phyloP scores from a whole-genome alignment of 2,797 vertebrate species.

The Mionectes olivaceus region DNA sequence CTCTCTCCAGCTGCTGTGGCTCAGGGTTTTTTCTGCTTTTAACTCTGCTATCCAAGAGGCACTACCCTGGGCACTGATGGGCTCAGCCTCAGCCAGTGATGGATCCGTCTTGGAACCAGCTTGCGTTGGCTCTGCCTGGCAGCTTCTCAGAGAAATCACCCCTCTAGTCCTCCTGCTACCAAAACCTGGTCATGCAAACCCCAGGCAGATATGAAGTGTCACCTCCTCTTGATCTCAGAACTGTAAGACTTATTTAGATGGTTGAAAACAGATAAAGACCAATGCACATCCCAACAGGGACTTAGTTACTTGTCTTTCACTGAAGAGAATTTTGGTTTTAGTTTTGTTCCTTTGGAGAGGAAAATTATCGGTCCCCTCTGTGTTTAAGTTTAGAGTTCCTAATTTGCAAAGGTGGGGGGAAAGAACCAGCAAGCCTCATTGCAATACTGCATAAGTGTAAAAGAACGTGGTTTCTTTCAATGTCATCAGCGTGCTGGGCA shows the following conservation, averaged over 20 bases:
- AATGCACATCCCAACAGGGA: not conserved
- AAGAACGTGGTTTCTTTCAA: not conserved
- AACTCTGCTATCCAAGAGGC: not conserved
- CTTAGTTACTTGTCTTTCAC: not conserved
- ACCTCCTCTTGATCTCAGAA: not conserved
- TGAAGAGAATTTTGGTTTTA: not conserved
- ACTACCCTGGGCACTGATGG: fast-evolving
- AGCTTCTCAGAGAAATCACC: not conserved
- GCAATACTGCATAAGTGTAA: not conserved
- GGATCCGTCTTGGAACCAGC: not conserved
- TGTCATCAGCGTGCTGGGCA: not conserved
- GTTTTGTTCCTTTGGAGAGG: not conserved
- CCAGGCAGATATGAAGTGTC: not conserved
- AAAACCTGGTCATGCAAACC: not conserved
- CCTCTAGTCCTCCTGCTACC: no score
- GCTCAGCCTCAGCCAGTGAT: not conserved
- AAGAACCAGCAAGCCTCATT: not conserved
- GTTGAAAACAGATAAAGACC: not conserved
- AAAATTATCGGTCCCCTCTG: not conserved
- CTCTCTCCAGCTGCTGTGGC: not conserved
- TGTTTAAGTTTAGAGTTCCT: not conserved
- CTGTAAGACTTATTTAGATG: not conserved
- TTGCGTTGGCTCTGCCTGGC: not conserved
- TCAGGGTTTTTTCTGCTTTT: not conserved
- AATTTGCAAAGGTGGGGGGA: not conserved